These are phyloP conservation scores for Catonia carolina DNA, from an alignment of 2,888 invertebrate species.

Conservation along the genomic window DNA sequence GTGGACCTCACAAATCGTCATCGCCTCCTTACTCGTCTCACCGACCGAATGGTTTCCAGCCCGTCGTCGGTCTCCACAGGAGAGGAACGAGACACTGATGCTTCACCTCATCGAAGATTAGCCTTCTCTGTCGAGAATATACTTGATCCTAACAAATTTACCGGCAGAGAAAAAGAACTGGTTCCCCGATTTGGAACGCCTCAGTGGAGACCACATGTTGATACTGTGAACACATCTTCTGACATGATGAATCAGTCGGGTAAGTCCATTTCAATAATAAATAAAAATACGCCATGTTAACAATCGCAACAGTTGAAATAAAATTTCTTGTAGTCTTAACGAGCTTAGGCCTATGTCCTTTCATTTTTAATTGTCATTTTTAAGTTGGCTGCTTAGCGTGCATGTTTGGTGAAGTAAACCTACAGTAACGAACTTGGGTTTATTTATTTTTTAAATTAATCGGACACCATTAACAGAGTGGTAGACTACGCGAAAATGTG, in stretches of 20 bases:
- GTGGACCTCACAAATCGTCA: constrained; percentile 44
- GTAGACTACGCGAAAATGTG: too few species aligned
- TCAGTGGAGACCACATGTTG: constrained; percentile 36
- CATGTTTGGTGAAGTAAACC: too few species aligned
- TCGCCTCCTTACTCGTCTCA: constrained; percentile 34
- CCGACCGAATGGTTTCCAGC: constrained; percentile 31
- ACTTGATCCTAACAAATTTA: constrained; percentile 83
- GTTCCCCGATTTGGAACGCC: constrained; percentile 20
- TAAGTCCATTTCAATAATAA: constrained; percentile 17
- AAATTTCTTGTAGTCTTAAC: too few species aligned
- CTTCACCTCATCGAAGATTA: constrained; percentile 44
- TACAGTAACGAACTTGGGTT: too few species aligned
- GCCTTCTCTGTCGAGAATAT: constrained; percentile 90
- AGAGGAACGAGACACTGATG: constrained; percentile 21
- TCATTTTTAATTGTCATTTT: too few species aligned
- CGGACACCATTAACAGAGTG: too few species aligned
- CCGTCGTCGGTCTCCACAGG: constrained; percentile 9
- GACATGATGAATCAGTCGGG: constrained; percentile 29
- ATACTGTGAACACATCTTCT: constrained; percentile 25
- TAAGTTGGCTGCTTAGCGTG: too few species aligned
- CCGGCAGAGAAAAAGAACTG: constrained; percentile 46
- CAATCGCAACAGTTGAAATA: too few species aligned
- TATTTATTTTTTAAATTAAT: too few species aligned
- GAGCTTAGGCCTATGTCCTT: too few species aligned
- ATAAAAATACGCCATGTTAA: too few species aligned